Base-by-base conservation (phyloP, 35 echinoderm and acorn worm genomes). In the Strongylocentrotus purpuratus region DNA sequence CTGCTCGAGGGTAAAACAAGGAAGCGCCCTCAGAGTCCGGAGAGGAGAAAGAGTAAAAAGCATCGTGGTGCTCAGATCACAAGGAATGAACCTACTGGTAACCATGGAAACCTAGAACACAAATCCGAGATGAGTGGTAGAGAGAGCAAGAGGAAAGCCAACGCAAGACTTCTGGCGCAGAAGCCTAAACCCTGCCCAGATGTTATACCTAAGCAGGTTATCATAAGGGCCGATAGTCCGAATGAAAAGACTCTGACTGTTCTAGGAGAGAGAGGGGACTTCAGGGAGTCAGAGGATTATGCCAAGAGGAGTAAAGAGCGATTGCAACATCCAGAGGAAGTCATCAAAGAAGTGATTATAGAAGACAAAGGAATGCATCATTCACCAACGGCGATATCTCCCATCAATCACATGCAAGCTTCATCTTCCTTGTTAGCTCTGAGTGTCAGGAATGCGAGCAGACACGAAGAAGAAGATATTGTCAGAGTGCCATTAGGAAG, bases 231-330 rank as follows among this genome's bases (percentile, higher is more conserved):
- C 1, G 48, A 93, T 32, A 93, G 91, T 93, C 46, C 91, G 1
- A 58, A 58, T 32, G 91, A 93, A 93, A 93, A 93, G 91, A 93
- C 91, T 55, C 91, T 93, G 31, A 93, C 91, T 50, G 91, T 93
- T n/a, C 31, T 93, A 28, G 91, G 91, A 20, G 91, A 93, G 48
- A 93, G 46, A 46, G 48, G 48, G 48, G 91, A 58, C 15, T 93
- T 48, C 48, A 32, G 91, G 13, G 91, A 93, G 91, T 50, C 91
- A 50, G 91, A 93, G 13, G 48, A 46, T 14, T 93, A 46, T 25
- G 45, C 17, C 48, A 93, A 93, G 31, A 46, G 91, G 45, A 58
- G 31, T 47, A 47, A 93, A 58, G 91, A 93, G 91, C 32, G 91
- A 58, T 93, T 93, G 25, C 32, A 58, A 46, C n/a, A 46, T 58